Percentiles rank a stretch among this genome's conserved stretches.
Conservation (phyloP, 2,888 invertebrate genomes). For the Philonicus albiceps region DNA sequence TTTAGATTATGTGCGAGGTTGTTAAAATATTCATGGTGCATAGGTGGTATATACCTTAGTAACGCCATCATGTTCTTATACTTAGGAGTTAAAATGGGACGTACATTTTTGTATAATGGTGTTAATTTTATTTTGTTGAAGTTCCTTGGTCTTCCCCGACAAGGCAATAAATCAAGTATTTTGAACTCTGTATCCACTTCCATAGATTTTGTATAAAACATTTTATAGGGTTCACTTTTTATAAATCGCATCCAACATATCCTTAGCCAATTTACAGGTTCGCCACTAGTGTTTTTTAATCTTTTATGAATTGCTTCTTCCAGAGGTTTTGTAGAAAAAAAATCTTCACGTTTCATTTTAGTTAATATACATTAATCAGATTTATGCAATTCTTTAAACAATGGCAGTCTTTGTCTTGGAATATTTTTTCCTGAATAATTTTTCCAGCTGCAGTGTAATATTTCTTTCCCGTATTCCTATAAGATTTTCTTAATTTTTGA, state of each 20-base stretch:
- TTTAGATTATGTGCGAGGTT: constrained; percentile 44
- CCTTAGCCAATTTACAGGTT: constrained; percentile 43
- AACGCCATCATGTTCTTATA: constrained; percentile 46
- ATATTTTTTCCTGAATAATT: constrained; percentile 44
- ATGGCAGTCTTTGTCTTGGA: constrained; percentile 44
- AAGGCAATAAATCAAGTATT: constrained; percentile 44
- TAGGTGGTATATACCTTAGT: constrained; percentile 46
- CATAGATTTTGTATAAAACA: constrained; percentile 13
- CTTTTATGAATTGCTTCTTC: constrained; percentile 45
- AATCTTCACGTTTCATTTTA: constrained; percentile 41
- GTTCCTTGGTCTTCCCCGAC: constrained; percentile 39
- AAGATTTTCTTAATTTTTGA: constrained; percentile 46
- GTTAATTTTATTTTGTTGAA: constrained; percentile 35
- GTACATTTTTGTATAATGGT: constrained; percentile 41
- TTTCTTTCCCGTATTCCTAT: too few relatives aligned
- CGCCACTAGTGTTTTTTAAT: constrained; percentile 44
- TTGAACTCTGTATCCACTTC: constrained; percentile 44
- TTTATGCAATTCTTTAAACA: constrained; percentile 43
- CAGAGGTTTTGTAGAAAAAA: constrained; percentile 42
- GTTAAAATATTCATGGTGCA: constrained; percentile 45
- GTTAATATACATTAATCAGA: constrained; percentile 14
- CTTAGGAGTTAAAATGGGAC: constrained; percentile 41
- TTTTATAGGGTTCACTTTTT: constrained; percentile 16
- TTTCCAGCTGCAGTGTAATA: constrained; percentile 45
- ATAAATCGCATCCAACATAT: constrained; percentile 32